Evolutionary conservation across 2,797 vertebrate species (phyloP), one percentile per base, ranked within the genome.

Genomic region (Ispidina lecontei): DNA sequence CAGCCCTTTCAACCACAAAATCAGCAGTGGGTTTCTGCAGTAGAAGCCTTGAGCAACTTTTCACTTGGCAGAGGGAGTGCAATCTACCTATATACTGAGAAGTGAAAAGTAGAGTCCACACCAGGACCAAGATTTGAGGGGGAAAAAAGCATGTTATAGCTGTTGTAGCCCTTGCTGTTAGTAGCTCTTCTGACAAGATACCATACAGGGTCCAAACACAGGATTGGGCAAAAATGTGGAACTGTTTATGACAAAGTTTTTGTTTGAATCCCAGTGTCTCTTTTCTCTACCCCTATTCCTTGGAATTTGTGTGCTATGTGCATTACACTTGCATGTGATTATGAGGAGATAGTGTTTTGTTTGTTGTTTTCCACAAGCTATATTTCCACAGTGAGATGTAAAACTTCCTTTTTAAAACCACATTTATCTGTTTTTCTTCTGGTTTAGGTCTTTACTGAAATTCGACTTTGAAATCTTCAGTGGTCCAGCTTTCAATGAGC

Each of bases 1-100:
- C 76, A 88, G 55, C n/a, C 20, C 87, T 88, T 95, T 59, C 28
- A 94, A 35, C 55, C 73, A 68, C 87, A 89, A 83, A 90, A 88
- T 68, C 64, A 58, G 83, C 62, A 44, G 82, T 59, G 1, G 2
- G 25, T 82, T 90, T 94, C 67, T 72, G 25, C 54, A 85, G 35
- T 26, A 67, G 25, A 43, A 89, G 41, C 46, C 44, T 56, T 11
- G 67, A 85, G 49, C 17, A 89, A 54, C 21, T 70, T 49, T 11
- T 54, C 14, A 9, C 37, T 82, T 95, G 77, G 37, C 0, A 2
- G 47, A 80, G 62, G 12, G 41, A 76, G 63, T 33, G 9, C 35
- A 70, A 4, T 41, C 28, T 68, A 7, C 54, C 54, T 79, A 28
- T 16, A 4, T 25, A 54, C 58, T 59, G 25, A 9, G 13, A n/a